Evolutionary conservation across 2,113 vertebrate genomes (phyloP).

Genomic region (Tragelaphus buxtoni): DNA sequence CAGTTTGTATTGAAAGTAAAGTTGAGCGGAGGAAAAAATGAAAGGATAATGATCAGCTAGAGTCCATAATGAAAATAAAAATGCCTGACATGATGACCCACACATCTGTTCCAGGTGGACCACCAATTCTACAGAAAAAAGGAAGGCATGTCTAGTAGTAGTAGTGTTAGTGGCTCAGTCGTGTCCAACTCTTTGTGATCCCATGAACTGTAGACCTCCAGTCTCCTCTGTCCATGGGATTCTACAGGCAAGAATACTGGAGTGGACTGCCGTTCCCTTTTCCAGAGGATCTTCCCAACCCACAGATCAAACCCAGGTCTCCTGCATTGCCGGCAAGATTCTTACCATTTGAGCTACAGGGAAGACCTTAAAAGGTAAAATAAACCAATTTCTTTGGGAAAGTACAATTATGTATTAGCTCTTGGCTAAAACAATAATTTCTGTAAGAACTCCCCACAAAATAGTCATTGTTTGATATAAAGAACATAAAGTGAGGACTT

Average conservation of each 20-base stretch:
- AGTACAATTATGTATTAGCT: not conserved
- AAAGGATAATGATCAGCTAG: not conserved
- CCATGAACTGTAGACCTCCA: not conserved
- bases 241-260: not conserved
- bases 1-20: not conserved
- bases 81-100: not conserved
- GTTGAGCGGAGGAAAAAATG: not conserved
- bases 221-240: not conserved
- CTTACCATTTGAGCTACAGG: not conserved
- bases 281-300: not conserved
- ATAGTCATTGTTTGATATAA: not conserved
- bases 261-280: not conserved
- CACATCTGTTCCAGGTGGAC: not conserved
- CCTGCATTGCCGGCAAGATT: not conserved
- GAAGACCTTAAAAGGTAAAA: not conserved
- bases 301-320: not conserved
- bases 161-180: not conserved
- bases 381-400: not conserved
- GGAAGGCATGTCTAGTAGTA: not conserved
- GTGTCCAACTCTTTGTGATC: not conserved
- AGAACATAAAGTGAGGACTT: not conserved
- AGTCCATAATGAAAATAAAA: not conserved
- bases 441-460: not conserved
- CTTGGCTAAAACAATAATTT: constrained; percentile 1
- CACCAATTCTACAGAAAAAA: not conserved